These are phyloP conservation scores for Lucilia sericata DNA, from an alignment of 1,140 invertebrate genomes.

Conservation along the genomic window DNA sequence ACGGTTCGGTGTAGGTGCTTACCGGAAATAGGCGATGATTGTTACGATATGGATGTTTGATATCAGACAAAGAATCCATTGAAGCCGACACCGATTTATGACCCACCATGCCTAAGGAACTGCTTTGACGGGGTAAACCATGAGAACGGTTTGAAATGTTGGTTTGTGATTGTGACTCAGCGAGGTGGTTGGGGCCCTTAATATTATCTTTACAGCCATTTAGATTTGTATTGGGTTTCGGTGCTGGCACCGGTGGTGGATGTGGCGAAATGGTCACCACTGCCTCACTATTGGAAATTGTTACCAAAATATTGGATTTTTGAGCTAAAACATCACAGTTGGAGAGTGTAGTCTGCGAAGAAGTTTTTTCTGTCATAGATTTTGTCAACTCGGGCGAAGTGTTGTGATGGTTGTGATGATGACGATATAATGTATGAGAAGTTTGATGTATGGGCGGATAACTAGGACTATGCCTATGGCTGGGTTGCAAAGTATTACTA, in stretches of 20 bases:
- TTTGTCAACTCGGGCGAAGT: constrained; percentile 25
- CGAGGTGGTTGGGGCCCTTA: not conserved
- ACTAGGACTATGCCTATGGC: constrained; percentile 64
- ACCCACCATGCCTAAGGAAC: constrained; percentile 24
- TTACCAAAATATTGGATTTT: constrained; percentile 35
- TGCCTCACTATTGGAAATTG: constrained; percentile 31
- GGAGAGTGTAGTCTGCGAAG: not conserved
- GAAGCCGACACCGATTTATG: constrained; percentile 39
- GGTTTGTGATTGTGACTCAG: not conserved
- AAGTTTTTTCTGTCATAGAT: constrained; percentile 6
- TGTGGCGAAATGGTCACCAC: constrained; percentile 46
- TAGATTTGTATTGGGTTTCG: not conserved
- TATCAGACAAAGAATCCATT: constrained; percentile 24
- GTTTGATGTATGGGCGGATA: constrained; percentile 60
- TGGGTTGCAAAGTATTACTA: constrained; percentile 47
- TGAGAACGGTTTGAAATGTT: not conserved
- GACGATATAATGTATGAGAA: constrained; percentile 40
- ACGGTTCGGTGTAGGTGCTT: constrained; percentile 73
- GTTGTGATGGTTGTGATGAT: constrained; percentile 45
- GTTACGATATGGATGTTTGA: constrained; percentile 59
- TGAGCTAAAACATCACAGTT: not conserved
- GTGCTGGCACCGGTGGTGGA: constrained; percentile 40
- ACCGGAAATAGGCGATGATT: constrained; percentile 72
- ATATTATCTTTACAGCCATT: not conserved
- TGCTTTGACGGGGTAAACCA: not conserved